Evolutionary conservation across 2,113 vertebrate species (phyloP).

Genomic region (Neomonachus schauinslandi): DNA sequence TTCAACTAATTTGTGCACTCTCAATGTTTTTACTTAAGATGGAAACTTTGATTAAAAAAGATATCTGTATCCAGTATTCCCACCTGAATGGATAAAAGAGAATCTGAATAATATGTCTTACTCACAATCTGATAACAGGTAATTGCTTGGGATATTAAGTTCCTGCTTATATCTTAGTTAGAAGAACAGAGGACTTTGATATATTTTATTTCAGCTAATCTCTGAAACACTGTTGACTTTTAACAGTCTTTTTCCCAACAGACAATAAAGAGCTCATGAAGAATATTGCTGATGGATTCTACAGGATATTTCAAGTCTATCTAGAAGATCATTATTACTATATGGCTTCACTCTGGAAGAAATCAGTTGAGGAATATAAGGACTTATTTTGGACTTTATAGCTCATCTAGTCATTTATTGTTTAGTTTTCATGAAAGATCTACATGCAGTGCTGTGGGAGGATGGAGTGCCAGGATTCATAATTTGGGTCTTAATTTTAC

Average conservation of each 20-base stretch:
- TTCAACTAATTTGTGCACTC: constrained; percentile 65
- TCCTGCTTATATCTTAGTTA: constrained; percentile 50
- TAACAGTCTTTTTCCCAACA: not conserved
- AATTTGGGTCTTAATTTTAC: not conserved
- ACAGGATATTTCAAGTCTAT: not conserved
- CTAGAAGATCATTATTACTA: not conserved
- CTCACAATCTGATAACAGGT: constrained; percentile 48
- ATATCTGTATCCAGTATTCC: constrained; percentile 67
- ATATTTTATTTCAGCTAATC: constrained; percentile 8
- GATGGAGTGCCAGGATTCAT: not conserved
- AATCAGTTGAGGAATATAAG: not conserved
- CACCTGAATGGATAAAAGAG: constrained; percentile 54
- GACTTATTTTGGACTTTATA: not conserved
- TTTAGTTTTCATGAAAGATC: not conserved
- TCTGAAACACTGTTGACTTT: constrained; percentile 10
- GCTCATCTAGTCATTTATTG: not conserved
- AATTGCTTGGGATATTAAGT: constrained; percentile 50
- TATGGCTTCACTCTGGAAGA: not conserved
- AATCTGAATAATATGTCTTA: constrained; percentile 45
- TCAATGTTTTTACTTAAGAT: constrained; percentile 70
- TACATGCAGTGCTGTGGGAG: not conserved
- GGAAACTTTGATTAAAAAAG: constrained; percentile 72
- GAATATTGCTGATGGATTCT: not conserved
- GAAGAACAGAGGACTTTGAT: constrained; percentile 11
- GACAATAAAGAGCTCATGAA: not conserved